Percentiles rank a stretch among this genome's conserved stretches.
Evolutionary conservation across 2,113 vertebrate species (phyloP).

Genomic region (Psettodes erumei): DNA sequence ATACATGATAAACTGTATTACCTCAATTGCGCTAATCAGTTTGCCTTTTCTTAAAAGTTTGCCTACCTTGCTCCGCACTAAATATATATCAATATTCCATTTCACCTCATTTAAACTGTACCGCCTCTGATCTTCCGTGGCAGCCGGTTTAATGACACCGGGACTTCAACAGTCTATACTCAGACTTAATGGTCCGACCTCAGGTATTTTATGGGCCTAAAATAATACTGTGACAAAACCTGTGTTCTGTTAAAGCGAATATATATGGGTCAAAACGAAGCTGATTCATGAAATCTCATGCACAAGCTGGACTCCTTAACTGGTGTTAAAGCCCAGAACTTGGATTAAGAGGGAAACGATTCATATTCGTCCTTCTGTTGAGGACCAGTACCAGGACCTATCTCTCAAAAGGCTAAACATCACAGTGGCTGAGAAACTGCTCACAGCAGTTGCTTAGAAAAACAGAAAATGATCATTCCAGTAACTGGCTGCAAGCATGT

Average conservation of each 20-base stretch:
- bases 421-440: not conserved
- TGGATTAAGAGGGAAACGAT: not conserved
- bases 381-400: not conserved
- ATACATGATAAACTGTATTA: constrained; percentile 20
- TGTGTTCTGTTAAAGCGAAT: constrained; percentile 45
- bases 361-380: not conserved
- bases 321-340: not conserved
- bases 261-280: constrained; percentile 25
- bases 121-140: constrained; percentile 39
- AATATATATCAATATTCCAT: constrained; percentile 33
- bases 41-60: constrained; percentile 39
- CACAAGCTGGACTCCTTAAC: constrained; percentile 1
- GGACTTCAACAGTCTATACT: constrained; percentile 48
- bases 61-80: not conserved
- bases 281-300: constrained; percentile 5
- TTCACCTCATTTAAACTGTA: constrained; percentile 29
- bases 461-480: not conserved
- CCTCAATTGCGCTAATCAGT: constrained; percentile 39
- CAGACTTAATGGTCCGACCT: constrained; percentile 56
- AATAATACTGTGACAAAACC: constrained; percentile 37
- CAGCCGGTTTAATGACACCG: constrained; percentile 60
- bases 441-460: not conserved
- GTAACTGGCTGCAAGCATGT: not conserved
- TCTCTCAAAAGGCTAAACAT: not conserved
- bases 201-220: constrained; percentile 48